Evolutionary conservation across 2,797 vertebrate species (phyloP).

Genomic region (Pteropus rufus): DNA sequence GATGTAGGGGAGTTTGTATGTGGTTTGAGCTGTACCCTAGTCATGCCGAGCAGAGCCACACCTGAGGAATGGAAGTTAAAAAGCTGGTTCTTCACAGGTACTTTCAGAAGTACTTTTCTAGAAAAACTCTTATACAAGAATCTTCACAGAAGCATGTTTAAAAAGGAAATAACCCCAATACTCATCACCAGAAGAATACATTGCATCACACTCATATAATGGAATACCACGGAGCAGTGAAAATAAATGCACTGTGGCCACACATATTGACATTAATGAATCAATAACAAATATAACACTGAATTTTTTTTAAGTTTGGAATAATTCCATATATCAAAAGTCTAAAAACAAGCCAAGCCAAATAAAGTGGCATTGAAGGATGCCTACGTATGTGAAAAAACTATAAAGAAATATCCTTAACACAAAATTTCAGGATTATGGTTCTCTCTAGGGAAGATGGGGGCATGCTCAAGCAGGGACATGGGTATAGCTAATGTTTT

Average conservation of each 20-base stretch:
- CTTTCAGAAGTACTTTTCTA: neutral
- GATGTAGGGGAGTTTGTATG: neutral
- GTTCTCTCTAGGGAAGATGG: neutral
- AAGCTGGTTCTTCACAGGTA: neutral
- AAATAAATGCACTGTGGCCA: neutral
- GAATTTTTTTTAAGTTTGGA: neutral
- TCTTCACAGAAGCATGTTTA: neutral
- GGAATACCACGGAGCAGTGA: neutral
- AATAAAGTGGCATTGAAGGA: neutral
- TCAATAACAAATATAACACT: neutral
- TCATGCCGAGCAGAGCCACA: neutral
- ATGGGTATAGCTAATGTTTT: neutral
- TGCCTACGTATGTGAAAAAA: neutral
- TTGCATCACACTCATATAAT: fast-evolving
- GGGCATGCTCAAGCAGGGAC: neutral
- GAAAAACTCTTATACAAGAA: neutral
- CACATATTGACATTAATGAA: neutral
- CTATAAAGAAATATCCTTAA: neutral
- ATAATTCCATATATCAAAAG: neutral
- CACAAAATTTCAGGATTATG: no score
- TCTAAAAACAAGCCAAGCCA: neutral
- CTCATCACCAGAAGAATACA: neutral
- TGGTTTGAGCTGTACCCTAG: neutral
- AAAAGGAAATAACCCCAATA: neutral
- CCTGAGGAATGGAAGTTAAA: neutral